Evolutionary conservation across 2,888 invertebrate genomes (phyloP), one percentile per base, ranked within the genome.

Genomic region (Endomychus coccineus): DNA sequence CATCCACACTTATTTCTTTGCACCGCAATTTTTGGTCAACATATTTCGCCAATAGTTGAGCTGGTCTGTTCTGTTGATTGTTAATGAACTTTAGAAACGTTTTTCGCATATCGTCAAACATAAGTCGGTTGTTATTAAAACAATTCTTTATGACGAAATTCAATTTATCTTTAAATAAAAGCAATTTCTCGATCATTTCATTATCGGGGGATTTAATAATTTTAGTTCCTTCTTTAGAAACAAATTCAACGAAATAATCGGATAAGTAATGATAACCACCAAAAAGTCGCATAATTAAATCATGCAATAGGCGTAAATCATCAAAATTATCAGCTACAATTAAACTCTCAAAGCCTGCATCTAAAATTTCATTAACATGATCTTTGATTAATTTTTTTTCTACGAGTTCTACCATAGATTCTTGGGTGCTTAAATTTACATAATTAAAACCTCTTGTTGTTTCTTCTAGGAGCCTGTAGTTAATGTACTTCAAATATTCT

Each of bases 1-100:
- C 94, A 53, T 96, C 94, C 58, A 97, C 97, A 0, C 91, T 91
- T 1, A 92, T 85, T 62, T 95, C 94, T 61, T 96, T 97, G 3
- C 91, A 85, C 30, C 92, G 75, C 36, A 98, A 71, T 64, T 95
- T 96, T 49, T 83, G 78, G 64, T 98, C 97, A 27, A 98, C 89
- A 68, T 92, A 97, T 74, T 96, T 98, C 2, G 97, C 94, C 57
- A 98, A 90, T 24, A 96, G 75, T 69, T 97, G 96, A 0, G 97
- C 97, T 1, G 96, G 95, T 64, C 95, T 95, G 63, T 95, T 96
- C 49, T 90, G 87, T 46, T 95, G 72, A 65, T 88, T 88, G 70
- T 98, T 98, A 50, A 98, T 88, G 61, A 96, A 96, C 62, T 82
- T 78, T 66, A 95, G 96, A 66, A 97, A 98, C 13, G 94, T 89